Percentiles rank a stretch among this genome's conserved stretches.
phyloP scores from a whole-genome alignment of 2,113 vertebrate genomes.

The Saiga tatarica region DNA sequence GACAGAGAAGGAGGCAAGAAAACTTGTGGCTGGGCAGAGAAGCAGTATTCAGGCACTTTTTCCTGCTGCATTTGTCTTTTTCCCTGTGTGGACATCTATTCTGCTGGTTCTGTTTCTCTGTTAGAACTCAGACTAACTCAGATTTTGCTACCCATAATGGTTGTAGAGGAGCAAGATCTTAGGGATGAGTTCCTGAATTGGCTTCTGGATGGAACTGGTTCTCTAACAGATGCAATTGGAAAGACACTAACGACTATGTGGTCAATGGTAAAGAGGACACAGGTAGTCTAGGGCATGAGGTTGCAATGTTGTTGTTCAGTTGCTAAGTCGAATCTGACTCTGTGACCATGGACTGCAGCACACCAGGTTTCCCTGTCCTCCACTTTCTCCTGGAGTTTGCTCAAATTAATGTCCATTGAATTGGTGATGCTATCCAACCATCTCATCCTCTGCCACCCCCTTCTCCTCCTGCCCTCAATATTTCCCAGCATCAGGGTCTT shows the following conservation, averaged over 20 bases:
- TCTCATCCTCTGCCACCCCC: rapidly evolving
- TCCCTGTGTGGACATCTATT: background rate
- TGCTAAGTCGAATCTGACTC: background rate
- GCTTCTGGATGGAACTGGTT: background rate
- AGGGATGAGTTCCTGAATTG: background rate
- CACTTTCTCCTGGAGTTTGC: background rate
- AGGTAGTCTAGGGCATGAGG: background rate
- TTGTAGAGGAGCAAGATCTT: background rate
- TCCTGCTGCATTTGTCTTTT: background rate
- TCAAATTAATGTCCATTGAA: background rate
- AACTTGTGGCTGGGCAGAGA: background rate
- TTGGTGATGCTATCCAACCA: background rate
- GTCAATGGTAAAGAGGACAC: background rate
- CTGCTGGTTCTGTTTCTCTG: background rate
- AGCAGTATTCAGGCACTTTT: background rate
- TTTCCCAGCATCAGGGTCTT: background rate
- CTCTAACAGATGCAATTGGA: background rate
- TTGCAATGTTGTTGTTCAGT: background rate
- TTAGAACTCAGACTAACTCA: background rate
- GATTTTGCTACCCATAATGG: background rate
- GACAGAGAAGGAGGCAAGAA: background rate
- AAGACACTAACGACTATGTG: background rate
- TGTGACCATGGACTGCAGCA: background rate
- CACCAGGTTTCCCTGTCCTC: rapidly evolving
- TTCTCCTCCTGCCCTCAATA: background rate